These are phyloP conservation scores for Leucopternis melanops DNA, from an alignment of 2,113 vertebrate species.

Conservation along the genomic window DNA sequence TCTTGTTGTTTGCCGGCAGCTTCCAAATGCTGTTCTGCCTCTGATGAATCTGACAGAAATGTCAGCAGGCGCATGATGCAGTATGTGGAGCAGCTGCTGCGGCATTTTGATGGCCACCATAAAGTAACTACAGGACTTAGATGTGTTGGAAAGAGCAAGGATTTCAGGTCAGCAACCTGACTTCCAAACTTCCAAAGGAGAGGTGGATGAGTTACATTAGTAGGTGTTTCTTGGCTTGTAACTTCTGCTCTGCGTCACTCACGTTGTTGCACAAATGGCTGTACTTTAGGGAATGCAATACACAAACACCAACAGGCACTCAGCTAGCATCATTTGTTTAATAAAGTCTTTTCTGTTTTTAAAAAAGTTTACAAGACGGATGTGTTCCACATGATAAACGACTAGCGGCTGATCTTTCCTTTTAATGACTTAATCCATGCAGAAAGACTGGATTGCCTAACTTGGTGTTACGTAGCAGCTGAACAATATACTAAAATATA, in stretches of 20 bases:
- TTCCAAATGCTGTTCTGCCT: not conserved
- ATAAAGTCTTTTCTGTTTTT: constrained; percentile 50
- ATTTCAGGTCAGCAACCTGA: not conserved
- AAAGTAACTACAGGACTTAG: not conserved
- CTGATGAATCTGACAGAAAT: not conserved
- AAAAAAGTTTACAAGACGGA: constrained; percentile 72
- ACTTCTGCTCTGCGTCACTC: not conserved
- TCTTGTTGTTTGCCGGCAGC: not conserved
- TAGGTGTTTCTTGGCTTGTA: not conserved
- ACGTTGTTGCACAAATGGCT: rapidly evolving
- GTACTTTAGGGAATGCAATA: not conserved
- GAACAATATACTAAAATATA: not conserved
- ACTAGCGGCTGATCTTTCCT: not conserved
- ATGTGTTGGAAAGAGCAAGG: not conserved
- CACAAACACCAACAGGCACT: constrained; percentile 1
- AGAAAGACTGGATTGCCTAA: constrained; percentile 12
- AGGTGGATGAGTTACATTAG: not conserved
- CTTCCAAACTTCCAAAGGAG: not conserved
- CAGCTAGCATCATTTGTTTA: constrained; percentile 48
- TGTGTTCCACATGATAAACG: constrained; percentile 39
- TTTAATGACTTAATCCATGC: constrained; percentile 22
- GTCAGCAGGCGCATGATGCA: not conserved
- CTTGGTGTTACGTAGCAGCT: not conserved
- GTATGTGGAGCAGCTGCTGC: not conserved
- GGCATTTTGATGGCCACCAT: not conserved